Percentiles rank a stretch among this genome's conserved stretches.
Conservation (phyloP, 2,113 vertebrate genomes). For the Cygnus atratus region DNA sequence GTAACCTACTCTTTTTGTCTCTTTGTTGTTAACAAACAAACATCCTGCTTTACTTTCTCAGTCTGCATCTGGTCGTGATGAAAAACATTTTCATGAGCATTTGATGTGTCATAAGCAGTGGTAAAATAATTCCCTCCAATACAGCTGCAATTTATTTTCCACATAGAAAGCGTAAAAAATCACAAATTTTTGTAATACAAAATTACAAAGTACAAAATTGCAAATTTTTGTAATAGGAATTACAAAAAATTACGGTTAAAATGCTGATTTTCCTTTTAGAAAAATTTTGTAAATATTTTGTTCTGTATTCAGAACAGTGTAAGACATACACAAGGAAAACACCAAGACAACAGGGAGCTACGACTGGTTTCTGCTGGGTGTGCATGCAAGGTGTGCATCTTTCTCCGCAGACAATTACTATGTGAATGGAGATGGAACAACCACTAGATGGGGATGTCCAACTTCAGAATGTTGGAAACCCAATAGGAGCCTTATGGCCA, state of each 20-base stretch:
- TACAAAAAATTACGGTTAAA: neutral
- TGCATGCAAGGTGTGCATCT: neutral
- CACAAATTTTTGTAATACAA: no score
- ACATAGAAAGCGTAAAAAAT: neutral
- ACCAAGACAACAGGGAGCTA: neutral
- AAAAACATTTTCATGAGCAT: neutral
- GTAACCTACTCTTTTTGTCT: neutral
- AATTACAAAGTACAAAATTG: no score
- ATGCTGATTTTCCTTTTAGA: neutral
- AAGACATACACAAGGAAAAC: neutral
- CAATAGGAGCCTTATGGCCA: accelerated
- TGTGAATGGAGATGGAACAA: neutral
- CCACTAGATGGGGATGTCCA: conserved; percentile 75
- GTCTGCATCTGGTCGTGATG: neutral
- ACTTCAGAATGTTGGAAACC: neutral
- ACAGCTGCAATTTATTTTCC: neutral
- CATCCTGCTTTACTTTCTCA: neutral
- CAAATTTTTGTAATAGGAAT: no score
- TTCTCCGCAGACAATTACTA: no score
- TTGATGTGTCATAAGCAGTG: neutral
- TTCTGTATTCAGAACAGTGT: neutral
- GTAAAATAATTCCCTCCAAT: neutral
- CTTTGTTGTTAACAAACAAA: neutral
- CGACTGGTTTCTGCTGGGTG: neutral
- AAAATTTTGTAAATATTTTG: neutral